These are phyloP conservation scores for Mohoua ochrocephala DNA, from an alignment of 2,113 vertebrate genomes.

Conservation along the genomic window DNA sequence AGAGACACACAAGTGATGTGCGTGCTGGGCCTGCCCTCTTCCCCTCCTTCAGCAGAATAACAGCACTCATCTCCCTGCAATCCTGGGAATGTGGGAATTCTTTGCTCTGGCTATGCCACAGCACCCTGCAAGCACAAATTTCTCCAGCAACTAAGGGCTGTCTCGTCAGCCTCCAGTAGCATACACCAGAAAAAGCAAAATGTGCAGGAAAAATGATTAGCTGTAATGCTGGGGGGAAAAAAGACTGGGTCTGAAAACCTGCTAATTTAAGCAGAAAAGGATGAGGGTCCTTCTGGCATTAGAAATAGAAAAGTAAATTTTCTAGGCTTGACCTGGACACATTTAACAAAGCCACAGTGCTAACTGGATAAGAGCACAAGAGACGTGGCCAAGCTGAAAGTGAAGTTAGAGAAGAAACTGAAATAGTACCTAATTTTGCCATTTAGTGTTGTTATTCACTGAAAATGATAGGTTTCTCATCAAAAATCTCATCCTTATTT, in stretches of 20 bases:
- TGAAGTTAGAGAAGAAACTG: not conserved
- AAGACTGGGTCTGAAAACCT: not conserved
- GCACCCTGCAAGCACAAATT: not conserved
- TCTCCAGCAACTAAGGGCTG: not conserved
- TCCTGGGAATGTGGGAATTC: not conserved
- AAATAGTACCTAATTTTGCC: not conserved
- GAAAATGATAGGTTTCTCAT: not conserved
- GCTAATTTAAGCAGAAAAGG: not conserved
- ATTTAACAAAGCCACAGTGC: not conserved
- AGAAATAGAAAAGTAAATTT: not conserved
- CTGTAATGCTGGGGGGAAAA: not conserved
- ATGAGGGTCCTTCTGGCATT: not conserved
- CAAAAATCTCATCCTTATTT: not conserved
- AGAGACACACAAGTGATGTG: rapidly evolving
- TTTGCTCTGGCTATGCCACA: not conserved
- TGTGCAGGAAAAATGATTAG: not conserved
- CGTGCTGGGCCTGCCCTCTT: not conserved
- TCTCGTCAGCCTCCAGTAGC: not conserved
- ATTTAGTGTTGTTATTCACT: not conserved
- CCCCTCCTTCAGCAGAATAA: not conserved
- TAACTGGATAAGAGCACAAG: not conserved
- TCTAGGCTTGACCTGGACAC: not conserved
- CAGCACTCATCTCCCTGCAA: not conserved
- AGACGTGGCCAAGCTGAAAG: not conserved
- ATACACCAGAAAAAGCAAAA: not conserved